phyloP scores from a whole-genome alignment of 2,797 vertebrate genomes.

The Pempheris klunzingeri region DNA sequence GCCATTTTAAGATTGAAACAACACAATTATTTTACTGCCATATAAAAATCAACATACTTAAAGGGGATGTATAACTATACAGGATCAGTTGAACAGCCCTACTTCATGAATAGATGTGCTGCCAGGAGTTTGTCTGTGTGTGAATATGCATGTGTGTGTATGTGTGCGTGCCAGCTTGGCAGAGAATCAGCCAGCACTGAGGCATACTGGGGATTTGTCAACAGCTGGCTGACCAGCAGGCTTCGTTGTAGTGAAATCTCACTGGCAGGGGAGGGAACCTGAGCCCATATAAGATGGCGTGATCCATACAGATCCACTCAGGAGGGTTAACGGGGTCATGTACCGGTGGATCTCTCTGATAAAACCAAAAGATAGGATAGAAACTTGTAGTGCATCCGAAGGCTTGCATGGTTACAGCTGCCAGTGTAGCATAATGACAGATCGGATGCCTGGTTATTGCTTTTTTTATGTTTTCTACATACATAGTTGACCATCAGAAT shows the following conservation, averaged over 20 bases:
- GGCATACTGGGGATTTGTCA: slow-evolving; percentile 61
- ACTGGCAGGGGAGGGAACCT: slow-evolving; percentile 36
- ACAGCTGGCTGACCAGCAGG: slow-evolving; percentile 68
- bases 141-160: slow-evolving; percentile 6
- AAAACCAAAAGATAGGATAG: neutral
- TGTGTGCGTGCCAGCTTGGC: slow-evolving; percentile 12
- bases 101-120: slow-evolving; percentile 9
- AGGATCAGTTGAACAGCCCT: slow-evolving; percentile 11
- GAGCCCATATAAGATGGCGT: slow-evolving; percentile 36
- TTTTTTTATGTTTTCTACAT: neutral
- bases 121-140: slow-evolving; percentile 2
- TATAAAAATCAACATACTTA: slow-evolving; percentile 1
- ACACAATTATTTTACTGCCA: neutral
- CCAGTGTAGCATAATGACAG: no score
- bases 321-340: slow-evolving; percentile 18
- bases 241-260: slow-evolving; percentile 57
- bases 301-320: slow-evolving; percentile 30
- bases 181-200: slow-evolving; percentile 40
- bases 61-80: slow-evolving; percentile 5
- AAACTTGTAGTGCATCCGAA: neutral
- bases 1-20: neutral
- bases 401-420: neutral
- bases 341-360: neutral
- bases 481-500: no score
- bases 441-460: no score